phyloP scores from a whole-genome alignment of 2,113 vertebrate genomes.

The Psilopogon haemacephalus region DNA sequence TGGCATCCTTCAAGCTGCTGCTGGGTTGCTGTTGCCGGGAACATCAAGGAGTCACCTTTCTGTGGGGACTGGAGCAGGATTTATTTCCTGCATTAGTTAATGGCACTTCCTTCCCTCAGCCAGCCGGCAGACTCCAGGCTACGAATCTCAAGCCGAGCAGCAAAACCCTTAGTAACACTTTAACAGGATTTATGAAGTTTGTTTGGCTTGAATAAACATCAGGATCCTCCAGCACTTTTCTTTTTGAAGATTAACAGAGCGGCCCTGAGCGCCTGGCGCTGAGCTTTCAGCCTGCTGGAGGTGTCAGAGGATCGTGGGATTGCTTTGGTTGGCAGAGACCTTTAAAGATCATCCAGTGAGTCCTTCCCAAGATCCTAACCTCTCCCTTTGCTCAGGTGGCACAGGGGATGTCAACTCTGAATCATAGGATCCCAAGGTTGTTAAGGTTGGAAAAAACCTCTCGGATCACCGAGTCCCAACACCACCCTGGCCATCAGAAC shows the following conservation, averaged over 20 bases:
- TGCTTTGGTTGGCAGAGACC: too few species aligned
- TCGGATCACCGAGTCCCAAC: too few species aligned
- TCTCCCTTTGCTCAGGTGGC: background rate
- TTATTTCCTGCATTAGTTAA: constrained; percentile 32
- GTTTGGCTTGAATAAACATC: constrained; percentile 55
- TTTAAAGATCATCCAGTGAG: too few species aligned
- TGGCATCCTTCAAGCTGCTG: fast-evolving
- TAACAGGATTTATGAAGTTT: constrained; percentile 56
- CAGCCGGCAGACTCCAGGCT: background rate
- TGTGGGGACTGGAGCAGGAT: background rate
- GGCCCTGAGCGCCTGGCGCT: background rate
- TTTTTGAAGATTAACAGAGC: constrained; percentile 3
- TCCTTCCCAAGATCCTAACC: background rate
- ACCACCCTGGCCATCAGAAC: too few species aligned
- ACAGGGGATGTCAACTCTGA: background rate
- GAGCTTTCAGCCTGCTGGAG: background rate
- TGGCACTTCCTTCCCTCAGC: constrained; percentile 18
- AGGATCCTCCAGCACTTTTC: constrained; percentile 32
- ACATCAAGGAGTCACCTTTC: background rate
- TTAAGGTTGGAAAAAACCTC: too few species aligned
- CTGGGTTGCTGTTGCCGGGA: background rate
- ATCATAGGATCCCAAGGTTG: too few species aligned
- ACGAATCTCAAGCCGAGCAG: constrained; percentile 21
- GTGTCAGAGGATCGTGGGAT: background rate
- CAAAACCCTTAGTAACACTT: constrained; percentile 45